Evolutionary conservation across 2,797 vertebrate species (phyloP).

Genomic region (Enteromius radiatus): DNA sequence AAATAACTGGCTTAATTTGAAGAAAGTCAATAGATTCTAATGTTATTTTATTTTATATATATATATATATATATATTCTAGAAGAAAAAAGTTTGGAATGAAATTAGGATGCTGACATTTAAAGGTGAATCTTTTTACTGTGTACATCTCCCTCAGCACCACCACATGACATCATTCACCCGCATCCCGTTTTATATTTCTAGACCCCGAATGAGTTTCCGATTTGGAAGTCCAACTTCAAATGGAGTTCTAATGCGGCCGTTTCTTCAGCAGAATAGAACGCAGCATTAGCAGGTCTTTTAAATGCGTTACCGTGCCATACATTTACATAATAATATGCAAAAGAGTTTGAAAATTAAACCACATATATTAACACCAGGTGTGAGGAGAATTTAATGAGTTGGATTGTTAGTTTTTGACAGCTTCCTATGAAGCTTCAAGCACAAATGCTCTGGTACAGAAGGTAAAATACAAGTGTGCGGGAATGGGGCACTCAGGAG

Average conservation of each 20-base stretch:
- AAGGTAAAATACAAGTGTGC: conserved; percentile 14
- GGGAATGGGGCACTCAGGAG: conserved; percentile 58
- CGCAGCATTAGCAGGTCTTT: background rate
- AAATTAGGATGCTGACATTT: background rate
- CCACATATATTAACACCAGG: conserved; percentile 14
- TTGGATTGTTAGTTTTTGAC: background rate
- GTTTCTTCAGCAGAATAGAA: background rate
- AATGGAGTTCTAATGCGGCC: background rate
- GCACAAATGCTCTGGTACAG: background rate
- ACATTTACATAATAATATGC: conserved; percentile 21
- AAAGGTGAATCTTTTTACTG: background rate
- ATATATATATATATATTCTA: background rate
- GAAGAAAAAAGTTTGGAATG: background rate
- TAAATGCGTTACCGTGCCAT: background rate
- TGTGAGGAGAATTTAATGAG: conserved; percentile 22
- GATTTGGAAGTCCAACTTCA: background rate
- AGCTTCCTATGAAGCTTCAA: background rate
- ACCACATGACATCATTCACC: background rate
- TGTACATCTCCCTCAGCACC: background rate
- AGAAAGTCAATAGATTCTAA: background rate
- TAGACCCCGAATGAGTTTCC: background rate
- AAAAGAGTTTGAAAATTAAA: background rate
- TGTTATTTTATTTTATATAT: background rate
- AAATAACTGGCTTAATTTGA: background rate
- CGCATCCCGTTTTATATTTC: background rate